Evolutionary conservation across 2,797 vertebrate genomes (phyloP).

Genomic region (Hemitrygon akajei): DNA sequence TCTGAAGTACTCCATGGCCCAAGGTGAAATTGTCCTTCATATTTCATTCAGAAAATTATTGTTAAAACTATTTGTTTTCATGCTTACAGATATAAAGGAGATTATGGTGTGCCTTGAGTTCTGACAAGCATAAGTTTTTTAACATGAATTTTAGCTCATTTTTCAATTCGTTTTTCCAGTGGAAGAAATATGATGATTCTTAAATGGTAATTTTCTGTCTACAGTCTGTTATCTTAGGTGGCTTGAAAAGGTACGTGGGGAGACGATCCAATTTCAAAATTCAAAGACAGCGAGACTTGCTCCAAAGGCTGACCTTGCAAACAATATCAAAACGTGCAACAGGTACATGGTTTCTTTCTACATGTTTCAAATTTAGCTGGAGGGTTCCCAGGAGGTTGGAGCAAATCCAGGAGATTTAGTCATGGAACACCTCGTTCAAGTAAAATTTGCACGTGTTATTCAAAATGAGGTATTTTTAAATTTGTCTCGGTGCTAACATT

Average conservation of each 20-base stretch:
- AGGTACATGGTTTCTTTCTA: neutral
- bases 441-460: neutral
- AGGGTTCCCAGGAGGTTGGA: no score
- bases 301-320: neutral
- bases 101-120: neutral
- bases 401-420: neutral
- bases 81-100: neutral
- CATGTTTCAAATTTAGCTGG: neutral
- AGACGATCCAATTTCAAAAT: neutral
- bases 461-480: neutral
- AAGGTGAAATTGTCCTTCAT: neutral
- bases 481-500: neutral
- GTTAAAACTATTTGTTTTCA: neutral
- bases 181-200: neutral
- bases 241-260: neutral
- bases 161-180: neutral
- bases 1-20: no score
- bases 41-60: neutral
- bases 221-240: conserved; percentile 14
- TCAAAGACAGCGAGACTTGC: neutral
- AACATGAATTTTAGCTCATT: neutral
- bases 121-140: neutral
- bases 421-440: neutral
- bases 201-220: neutral
- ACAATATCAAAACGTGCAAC: neutral